A percentile compares a stretch with the other conserved stretches of the same genome.
These are phyloP conservation scores for Mohoua ochrocephala DNA, from an alignment of 2,113 vertebrate species.

Conservation along the genomic window DNA sequence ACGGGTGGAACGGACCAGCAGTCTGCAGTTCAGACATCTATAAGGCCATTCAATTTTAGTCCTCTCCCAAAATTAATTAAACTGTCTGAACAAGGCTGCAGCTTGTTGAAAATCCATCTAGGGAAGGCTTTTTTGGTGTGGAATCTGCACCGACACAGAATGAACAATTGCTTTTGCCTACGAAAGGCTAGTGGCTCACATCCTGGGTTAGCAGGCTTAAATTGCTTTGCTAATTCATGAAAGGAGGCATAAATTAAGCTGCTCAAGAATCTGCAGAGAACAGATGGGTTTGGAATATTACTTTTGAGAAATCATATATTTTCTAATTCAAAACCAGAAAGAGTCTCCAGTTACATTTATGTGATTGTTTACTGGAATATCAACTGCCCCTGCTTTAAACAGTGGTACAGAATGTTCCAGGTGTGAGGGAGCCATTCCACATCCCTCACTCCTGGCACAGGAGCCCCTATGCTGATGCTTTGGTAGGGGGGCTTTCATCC, in stretches of 20 bases:
- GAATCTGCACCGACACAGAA: not conserved
- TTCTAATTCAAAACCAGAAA: not conserved
- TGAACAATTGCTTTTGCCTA: not conserved
- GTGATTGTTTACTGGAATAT: not conserved
- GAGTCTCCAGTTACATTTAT: not conserved
- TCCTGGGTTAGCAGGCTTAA: not conserved
- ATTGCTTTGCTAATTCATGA: not conserved
- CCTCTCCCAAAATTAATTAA: not conserved
- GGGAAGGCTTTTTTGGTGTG: not conserved
- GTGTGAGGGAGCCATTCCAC: not conserved
- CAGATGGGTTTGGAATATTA: not conserved
- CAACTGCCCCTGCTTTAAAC: not conserved
- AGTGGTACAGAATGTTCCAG: not conserved
- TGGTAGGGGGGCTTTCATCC: not conserved
- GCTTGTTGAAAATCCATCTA: not conserved
- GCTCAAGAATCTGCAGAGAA: not conserved
- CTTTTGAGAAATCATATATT: not conserved
- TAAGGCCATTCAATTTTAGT: not conserved
- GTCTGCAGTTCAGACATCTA: not conserved
- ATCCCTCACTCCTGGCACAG: not conserved
- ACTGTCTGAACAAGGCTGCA: not conserved
- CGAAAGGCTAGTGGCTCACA: not conserved
- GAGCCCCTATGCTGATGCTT: not conserved
- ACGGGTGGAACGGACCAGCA: not conserved
- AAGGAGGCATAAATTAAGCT: not conserved